Conservation (phyloP, 2,113 vertebrate genomes). For the Periophthalmodon schlosseri region DNA sequence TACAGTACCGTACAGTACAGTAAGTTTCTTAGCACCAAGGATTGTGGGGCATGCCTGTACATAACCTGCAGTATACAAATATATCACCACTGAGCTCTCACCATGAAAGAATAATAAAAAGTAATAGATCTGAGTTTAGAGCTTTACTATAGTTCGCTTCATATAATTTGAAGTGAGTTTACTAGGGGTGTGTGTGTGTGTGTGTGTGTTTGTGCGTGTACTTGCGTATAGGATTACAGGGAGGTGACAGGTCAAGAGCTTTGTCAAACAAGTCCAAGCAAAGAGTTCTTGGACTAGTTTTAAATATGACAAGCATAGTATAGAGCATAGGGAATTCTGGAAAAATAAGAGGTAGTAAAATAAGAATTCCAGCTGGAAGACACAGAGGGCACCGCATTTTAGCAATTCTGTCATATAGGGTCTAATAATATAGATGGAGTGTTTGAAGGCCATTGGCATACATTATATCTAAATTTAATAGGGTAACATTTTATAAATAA, state of each 20-base stretch:
- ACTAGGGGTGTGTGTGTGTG: background rate
- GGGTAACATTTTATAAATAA: too few relatives aligned
- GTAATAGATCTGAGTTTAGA: background rate
- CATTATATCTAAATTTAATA: too few relatives aligned
- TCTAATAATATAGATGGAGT: too few relatives aligned
- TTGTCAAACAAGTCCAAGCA: constrained; percentile 28
- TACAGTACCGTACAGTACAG: too few relatives aligned
- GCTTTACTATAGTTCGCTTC: background rate
- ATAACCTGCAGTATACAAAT: background rate
- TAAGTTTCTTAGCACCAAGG: background rate
- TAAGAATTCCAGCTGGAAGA: too few relatives aligned
- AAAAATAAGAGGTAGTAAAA: too few relatives aligned
- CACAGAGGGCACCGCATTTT: too few relatives aligned
- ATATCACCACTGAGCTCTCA: background rate
- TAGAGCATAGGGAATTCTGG: too few relatives aligned
- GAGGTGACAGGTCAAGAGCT: constrained; percentile 17
- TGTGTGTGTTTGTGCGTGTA: background rate
- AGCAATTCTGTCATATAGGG: too few relatives aligned
- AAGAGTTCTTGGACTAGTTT: background rate
- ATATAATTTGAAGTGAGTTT: background rate
- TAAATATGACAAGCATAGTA: background rate
- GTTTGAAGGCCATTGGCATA: too few relatives aligned
- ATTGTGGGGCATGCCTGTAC: background rate
- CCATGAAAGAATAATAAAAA: background rate
- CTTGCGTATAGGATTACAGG: background rate